These are phyloP conservation scores for Megaustenia siamemsis DNA, from an alignment of 2,888 invertebrate genomes.

Conservation along the genomic window DNA sequence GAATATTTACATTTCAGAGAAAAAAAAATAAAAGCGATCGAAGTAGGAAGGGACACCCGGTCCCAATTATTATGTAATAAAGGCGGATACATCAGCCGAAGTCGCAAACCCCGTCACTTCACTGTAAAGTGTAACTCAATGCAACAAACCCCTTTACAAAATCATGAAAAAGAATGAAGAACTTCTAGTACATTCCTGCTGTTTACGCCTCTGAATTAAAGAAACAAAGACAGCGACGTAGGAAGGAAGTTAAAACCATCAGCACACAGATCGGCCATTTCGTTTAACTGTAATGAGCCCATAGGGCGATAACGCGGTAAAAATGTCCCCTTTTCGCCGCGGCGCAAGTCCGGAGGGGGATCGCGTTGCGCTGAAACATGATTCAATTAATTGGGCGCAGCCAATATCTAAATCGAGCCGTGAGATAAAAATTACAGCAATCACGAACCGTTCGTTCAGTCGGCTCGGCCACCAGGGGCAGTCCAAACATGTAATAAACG, in stretches of 20 bases:
- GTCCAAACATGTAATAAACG: conserved; percentile 23
- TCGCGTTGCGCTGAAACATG: conserved; percentile 40
- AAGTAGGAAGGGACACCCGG: too few relatives aligned
- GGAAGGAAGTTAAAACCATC: conserved; percentile 2
- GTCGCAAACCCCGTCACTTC: too few relatives aligned
- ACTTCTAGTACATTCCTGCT: too few relatives aligned
- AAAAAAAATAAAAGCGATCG: too few relatives aligned
- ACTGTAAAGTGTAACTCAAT: too few relatives aligned
- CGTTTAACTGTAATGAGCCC: conserved; percentile 15
- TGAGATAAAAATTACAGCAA: conserved; percentile 45
- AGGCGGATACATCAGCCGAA: too few relatives aligned
- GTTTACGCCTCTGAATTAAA: background rate
- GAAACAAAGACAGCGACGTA: background rate
- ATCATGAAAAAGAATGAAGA: too few relatives aligned
- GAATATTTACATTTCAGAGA: too few relatives aligned
- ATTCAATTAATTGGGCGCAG: conserved; percentile 44
- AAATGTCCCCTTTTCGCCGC: background rate
- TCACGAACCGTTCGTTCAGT: conserved; percentile 32
- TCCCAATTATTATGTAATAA: too few relatives aligned
- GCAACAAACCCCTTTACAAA: too few relatives aligned
- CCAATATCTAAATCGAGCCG: conserved; percentile 47
- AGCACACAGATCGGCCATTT: conserved; percentile 26
- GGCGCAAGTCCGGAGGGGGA: conserved; percentile 24
- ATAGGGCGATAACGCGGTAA: conserved; percentile 24
- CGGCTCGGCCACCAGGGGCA: conserved; percentile 32